Conservation (phyloP, 2,113 vertebrate genomes). For the Corythornis cristatus region DNA sequence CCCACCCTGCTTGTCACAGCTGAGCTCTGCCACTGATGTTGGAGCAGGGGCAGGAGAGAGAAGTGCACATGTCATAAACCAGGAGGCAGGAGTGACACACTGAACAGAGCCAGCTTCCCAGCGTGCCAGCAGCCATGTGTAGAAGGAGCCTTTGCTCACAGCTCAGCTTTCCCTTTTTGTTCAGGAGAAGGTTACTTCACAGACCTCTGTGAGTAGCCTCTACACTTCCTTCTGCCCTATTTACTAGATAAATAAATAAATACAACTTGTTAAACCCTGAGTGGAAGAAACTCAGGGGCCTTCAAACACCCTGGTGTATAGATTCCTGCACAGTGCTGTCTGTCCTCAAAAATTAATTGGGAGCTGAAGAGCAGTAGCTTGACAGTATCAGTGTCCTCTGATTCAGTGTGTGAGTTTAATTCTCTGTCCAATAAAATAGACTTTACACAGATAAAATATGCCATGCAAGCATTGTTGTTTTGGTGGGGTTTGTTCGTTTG, state of each 20-base stretch:
- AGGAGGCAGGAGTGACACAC: background rate
- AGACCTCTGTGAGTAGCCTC: background rate
- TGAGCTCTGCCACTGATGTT: background rate
- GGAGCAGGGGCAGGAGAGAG: background rate
- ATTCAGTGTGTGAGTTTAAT: background rate
- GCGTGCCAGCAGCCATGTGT: background rate
- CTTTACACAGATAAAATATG: background rate
- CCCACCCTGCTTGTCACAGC: background rate
- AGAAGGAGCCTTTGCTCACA: constrained; percentile 6
- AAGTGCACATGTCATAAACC: background rate
- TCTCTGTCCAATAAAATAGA: background rate
- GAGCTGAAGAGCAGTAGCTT: background rate
- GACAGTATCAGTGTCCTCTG: background rate
- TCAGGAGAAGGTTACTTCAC: background rate
- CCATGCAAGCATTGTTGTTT: background rate
- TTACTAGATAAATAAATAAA: background rate
- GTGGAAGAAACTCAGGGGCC: background rate
- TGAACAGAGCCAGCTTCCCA: background rate
- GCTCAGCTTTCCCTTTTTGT: background rate
- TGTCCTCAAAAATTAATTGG: background rate
- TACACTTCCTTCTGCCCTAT: background rate
- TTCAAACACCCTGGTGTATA: background rate
- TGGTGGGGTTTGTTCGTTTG: background rate
- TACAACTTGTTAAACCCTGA: background rate
- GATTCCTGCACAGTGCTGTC: background rate